phyloP scores from a whole-genome alignment of 2,113 vertebrate species.

The Baryphthengus martii region DNA sequence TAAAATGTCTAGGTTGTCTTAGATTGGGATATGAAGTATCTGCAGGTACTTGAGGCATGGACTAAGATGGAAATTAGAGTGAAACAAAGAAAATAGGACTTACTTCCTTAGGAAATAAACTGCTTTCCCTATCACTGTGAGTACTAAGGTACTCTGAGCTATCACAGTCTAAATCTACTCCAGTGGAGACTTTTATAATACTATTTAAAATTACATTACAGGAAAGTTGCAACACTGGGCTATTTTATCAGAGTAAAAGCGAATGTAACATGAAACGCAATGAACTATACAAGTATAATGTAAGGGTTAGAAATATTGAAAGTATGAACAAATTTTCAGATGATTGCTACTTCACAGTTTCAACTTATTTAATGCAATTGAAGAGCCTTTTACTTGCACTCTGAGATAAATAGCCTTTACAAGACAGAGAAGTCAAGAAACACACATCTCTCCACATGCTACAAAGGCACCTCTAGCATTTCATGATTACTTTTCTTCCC shows the following conservation, averaged over 20 bases:
- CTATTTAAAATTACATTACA: neutral
- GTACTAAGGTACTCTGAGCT: neutral
- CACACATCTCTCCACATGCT: neutral
- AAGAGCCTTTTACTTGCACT: neutral
- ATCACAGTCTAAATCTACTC: neutral
- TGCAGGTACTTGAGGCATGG: neutral
- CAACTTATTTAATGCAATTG: accelerated
- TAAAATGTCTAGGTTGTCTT: neutral
- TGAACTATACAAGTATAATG: neutral
- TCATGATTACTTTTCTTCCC: neutral
- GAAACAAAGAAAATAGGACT: neutral
- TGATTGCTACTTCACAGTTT: neutral
- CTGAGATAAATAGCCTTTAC: neutral
- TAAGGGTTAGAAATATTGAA: neutral
- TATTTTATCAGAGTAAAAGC: neutral
- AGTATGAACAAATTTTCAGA: neutral
- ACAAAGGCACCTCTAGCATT: neutral
- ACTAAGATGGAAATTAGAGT: neutral
- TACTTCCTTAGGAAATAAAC: neutral
- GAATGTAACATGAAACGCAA: neutral
- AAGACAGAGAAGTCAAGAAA: neutral
- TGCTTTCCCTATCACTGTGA: neutral
- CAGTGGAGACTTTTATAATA: neutral
- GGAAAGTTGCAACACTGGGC: neutral
- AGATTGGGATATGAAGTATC: neutral